phyloP scores from a whole-genome alignment of 2,113 vertebrate genomes.

The Ptyas mucosa region DNA sequence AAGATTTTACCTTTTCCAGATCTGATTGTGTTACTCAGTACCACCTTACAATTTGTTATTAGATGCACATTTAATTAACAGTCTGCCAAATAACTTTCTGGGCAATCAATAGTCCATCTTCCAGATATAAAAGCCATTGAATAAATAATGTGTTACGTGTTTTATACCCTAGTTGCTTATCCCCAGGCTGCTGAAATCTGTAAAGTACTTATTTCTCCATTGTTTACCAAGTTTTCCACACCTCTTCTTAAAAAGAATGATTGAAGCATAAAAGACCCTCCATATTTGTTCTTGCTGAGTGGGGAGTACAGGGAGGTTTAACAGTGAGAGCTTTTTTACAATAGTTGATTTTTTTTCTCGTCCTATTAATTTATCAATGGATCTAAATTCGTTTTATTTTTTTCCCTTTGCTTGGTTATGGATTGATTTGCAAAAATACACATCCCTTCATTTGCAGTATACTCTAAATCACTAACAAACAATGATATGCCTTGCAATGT shows the following conservation, averaged over 20 bases:
- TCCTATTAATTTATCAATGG: slow-evolving; percentile 25
- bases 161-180: background rate
- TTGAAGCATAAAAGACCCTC: background rate
- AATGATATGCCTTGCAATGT: background rate
- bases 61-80: slow-evolving; percentile 9
- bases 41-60: background rate
- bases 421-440: background rate
- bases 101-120: slow-evolving; percentile 12
- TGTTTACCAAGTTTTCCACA: background rate
- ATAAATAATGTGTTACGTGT: slow-evolving; percentile 1
- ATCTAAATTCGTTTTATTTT: slow-evolving; percentile 7
- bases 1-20: background rate
- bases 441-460: background rate
- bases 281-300: slow-evolving; percentile 20
- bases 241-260: background rate
- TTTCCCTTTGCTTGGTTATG: background rate
- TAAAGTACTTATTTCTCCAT: background rate
- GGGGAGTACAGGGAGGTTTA: background rate
- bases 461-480: background rate
- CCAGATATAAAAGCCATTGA: background rate
- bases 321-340: background rate
- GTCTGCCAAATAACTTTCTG: background rate
- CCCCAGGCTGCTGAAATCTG: background rate
- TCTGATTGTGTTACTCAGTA: background rate
- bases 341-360: background rate